phyloP scores from a whole-genome alignment of 2,797 vertebrate species.

The Todus mexicanus region DNA sequence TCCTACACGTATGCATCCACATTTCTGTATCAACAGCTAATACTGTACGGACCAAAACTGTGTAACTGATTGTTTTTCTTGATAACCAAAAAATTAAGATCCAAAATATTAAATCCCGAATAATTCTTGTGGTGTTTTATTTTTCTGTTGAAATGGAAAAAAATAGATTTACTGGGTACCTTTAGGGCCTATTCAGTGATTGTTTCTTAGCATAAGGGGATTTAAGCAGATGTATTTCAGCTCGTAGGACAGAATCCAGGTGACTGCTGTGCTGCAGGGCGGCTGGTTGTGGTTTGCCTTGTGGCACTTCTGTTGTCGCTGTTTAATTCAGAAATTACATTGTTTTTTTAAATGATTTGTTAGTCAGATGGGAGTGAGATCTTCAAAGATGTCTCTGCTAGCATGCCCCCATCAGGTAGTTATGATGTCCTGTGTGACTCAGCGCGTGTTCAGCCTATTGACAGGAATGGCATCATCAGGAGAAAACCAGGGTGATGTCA shows the following conservation, averaged over 20 bases:
- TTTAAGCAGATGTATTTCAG: not conserved
- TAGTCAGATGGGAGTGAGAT: not conserved
- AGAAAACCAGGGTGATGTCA: not conserved
- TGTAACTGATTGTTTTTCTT: not conserved
- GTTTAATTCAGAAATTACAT: not conserved
- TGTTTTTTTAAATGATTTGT: not conserved
- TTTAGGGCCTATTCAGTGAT: not conserved
- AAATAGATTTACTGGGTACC: not conserved
- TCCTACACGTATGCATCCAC: not conserved
- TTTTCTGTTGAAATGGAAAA: not conserved
- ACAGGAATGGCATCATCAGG: not conserved
- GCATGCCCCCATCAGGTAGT: not conserved
- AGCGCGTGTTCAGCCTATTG: not conserved
- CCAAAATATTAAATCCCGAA: not conserved
- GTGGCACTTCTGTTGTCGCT: not conserved
- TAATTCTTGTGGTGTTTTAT: not conserved
- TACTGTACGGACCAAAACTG: not conserved
- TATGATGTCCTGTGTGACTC: not conserved
- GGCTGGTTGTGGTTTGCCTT: not conserved
- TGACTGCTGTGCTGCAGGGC: not conserved
- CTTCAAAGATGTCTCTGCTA: not conserved
- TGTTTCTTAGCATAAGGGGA: not conserved
- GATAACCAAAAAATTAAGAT: not conserved
- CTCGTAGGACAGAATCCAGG: not conserved
- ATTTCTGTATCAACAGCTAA: not conserved